Percentiles rank a stretch among this genome's conserved stretches.
phyloP scores from a whole-genome alignment of 2,113 vertebrate species.

The Rhabdornis inornatus region DNA sequence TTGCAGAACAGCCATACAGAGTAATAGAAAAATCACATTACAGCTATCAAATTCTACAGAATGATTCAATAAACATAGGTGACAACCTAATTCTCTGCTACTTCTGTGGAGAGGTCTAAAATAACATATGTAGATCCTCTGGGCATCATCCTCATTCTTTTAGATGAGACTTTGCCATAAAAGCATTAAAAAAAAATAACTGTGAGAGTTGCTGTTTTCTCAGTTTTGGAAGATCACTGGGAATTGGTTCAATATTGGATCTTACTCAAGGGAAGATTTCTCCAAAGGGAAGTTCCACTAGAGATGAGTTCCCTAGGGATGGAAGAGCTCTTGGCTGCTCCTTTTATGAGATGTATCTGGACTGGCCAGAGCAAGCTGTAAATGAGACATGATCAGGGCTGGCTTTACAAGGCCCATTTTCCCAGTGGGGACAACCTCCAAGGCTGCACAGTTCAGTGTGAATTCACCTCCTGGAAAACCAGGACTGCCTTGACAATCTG shows the following conservation, averaged over 20 bases:
- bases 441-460: background rate
- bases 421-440: background rate
- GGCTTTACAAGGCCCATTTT: background rate
- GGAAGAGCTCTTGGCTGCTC: background rate
- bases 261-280: background rate
- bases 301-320: background rate
- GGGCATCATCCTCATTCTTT: background rate
- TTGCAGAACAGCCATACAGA: background rate
- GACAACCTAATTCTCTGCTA: background rate
- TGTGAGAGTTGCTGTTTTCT: background rate
- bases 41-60: background rate
- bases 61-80: background rate
- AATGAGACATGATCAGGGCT: background rate
- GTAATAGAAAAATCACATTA: conserved; percentile 14
- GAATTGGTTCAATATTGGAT: background rate
- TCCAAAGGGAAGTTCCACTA: background rate
- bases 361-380: background rate
- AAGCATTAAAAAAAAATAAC: background rate
- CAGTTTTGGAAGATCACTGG: background rate
- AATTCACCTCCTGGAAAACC: background rate
- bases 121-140: background rate
- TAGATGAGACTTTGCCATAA: background rate
- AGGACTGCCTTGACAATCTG: background rate
- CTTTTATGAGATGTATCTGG: background rate
- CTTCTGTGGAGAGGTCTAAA: background rate